Percentiles rank a stretch among this genome's conserved stretches.
Evolutionary conservation across 2,888 invertebrate species (phyloP).

Genomic region (Aphrophora alni): DNA sequence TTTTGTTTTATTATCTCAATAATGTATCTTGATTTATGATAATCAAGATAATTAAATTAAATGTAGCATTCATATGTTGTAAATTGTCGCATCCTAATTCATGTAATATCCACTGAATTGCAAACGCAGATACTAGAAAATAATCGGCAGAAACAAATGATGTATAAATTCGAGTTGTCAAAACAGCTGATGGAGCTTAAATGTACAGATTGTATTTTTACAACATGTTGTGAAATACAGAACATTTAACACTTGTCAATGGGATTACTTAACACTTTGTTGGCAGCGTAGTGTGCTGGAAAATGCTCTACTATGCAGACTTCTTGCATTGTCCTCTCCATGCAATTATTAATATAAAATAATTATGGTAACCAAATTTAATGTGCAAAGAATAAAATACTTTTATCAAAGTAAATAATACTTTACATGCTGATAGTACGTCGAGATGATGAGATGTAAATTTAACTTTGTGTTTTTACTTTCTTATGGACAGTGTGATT

Average conservation of each 20-base stretch:
- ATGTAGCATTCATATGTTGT: no score
- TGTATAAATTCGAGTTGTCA: background rate
- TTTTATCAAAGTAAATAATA: background rate
- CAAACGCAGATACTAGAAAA: background rate
- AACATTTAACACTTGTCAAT: background rate
- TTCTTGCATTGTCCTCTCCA: background rate
- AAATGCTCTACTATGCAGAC: background rate
- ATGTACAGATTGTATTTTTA: background rate
- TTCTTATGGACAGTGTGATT: no score
- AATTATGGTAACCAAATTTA: background rate
- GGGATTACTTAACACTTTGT: background rate
- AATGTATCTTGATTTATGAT: no score
- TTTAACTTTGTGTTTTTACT: background rate
- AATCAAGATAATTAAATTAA: no score
- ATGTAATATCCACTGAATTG: background rate
- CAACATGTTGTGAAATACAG: background rate
- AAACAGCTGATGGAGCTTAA: background rate
- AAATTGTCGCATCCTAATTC: background rate
- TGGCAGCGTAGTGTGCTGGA: background rate
- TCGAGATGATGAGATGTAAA: background rate
- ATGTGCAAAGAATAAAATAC: background rate
- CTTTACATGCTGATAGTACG: background rate
- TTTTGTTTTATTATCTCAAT: no score
- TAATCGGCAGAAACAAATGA: background rate
- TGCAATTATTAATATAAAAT: no score